Base-by-base conservation (phyloP, 2,113 vertebrate species). In the Dipodomys merriami region DNA sequence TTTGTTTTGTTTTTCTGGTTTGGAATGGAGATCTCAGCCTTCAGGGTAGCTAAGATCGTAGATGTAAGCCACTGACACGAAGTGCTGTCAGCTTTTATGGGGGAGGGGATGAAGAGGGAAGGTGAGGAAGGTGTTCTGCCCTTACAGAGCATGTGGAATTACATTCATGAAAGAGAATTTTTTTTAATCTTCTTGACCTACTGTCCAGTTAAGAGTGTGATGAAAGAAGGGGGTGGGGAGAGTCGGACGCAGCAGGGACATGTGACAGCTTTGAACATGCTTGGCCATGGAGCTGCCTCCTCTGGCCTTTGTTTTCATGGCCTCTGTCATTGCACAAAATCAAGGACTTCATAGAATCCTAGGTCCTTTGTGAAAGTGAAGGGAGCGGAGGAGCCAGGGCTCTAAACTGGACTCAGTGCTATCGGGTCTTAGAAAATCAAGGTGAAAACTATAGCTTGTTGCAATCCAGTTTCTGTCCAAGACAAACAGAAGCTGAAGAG, bases 71-170 rank as follows among this genome's bases (percentile, higher is more conserved):
- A 57, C 53, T 57, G 53, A 10, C 46, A 19, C 71, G 44, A 81
- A 96, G 62, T 84, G 83, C 44, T 72, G 19, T 80, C 91, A 77
- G 86, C 80, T 96, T 95, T 87, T 91, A 82, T 13, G 12, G 53
- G 53, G 53, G 15, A 15, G 53, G 53, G 12, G 53, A 39, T 39
- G 53, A 13, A 95, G 95, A 92, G 65, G 20, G 27, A 15, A 11
- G 64, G 60, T 91, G 29, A 33, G n/a, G 79, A 71, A 39, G 68
- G 82, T 44, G 89, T 49, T 18, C 57, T 83, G 71, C n/a, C 77
- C 20, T 76, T 87, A 23, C 33, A 93, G 53, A 91, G 2, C 10
- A 60, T 83, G 13, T 83, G 30, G 44, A 89, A 91, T 86, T 76
- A 83, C 22, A 83, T 79, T 83, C 27, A 83, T 79, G 53, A 30